These are phyloP conservation scores for Coenonympha glycerion DNA, from an alignment of 2,888 invertebrate species.

Conservation along the genomic window DNA sequence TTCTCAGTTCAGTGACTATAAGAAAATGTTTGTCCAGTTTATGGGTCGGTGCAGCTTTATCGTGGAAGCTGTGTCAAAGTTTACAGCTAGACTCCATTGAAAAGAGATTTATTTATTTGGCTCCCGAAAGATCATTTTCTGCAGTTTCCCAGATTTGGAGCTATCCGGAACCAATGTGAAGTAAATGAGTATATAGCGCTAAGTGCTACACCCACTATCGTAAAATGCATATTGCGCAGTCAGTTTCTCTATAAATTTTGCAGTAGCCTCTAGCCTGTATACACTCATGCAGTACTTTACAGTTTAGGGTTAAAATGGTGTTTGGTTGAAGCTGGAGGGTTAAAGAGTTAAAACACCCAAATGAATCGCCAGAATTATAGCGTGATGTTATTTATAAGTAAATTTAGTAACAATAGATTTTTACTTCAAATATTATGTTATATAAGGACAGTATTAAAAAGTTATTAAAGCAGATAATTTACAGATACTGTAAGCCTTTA, in stretches of 20 bases:
- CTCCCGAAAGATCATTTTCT: no score
- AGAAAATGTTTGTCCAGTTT: conserved; percentile 22
- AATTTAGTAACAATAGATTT: no score
- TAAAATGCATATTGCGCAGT: conserved; percentile 36
- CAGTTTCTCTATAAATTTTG: conserved; percentile 32
- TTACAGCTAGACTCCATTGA: neutral
- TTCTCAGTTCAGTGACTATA: no score
- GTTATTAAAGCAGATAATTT: no score
- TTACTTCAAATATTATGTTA: no score
- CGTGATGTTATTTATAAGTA: no score
- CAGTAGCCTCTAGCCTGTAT: conserved; percentile 15
- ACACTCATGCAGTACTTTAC: conserved; percentile 9
- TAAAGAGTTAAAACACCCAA: neutral
- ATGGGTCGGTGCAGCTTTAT: conserved; percentile 4
- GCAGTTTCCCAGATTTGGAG: no score
- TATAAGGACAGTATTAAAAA: no score
- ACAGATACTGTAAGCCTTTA: no score
- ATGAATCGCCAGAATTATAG: no score
- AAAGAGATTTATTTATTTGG: neutral
- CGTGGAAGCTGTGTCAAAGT: neutral
- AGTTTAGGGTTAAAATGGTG: conserved; percentile 8
- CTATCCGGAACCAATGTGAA: no score
- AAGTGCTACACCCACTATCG: conserved; percentile 31
- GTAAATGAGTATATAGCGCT: no score
- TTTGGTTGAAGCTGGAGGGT: neutral